Evolutionary conservation across 1,140 invertebrate genomes (phyloP).

Genomic region (Planococcus citri): DNA sequence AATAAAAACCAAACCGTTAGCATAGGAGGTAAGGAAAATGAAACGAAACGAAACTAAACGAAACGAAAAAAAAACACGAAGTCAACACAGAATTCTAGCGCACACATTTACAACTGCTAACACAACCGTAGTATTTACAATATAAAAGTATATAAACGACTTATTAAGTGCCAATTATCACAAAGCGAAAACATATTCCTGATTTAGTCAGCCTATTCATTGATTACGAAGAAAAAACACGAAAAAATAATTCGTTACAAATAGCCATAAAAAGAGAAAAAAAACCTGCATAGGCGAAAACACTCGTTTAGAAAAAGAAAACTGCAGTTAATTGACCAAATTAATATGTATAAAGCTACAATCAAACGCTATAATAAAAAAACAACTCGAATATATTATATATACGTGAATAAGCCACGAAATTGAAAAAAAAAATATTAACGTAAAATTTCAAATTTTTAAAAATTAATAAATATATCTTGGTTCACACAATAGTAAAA

Average conservation of each 20-base stretch:
- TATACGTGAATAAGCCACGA: background rate
- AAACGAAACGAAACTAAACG: background rate
- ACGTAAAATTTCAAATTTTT: background rate
- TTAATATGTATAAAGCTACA: background rate
- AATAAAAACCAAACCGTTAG: background rate
- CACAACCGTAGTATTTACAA: conserved; percentile 1
- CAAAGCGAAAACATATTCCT: background rate
- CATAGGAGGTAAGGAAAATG: background rate
- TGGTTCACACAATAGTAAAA: background rate
- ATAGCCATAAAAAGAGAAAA: background rate
- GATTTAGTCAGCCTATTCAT: conserved; percentile 6
- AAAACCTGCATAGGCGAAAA: background rate
- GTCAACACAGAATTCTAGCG: no score
- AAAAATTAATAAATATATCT: background rate
- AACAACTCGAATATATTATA: no score
- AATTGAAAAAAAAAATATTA: background rate
- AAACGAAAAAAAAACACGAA: no score
- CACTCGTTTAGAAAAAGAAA: background rate
- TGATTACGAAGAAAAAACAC: background rate
- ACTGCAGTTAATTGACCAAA: background rate
- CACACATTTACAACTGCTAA: background rate
- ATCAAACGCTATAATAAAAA: background rate
- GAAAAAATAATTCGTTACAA: background rate
- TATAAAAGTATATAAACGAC: background rate
- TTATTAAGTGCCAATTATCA: conserved; percentile 3